Base-by-base conservation (phyloP, 2,888 invertebrate species). In the Andricus quercusramuli region DNA sequence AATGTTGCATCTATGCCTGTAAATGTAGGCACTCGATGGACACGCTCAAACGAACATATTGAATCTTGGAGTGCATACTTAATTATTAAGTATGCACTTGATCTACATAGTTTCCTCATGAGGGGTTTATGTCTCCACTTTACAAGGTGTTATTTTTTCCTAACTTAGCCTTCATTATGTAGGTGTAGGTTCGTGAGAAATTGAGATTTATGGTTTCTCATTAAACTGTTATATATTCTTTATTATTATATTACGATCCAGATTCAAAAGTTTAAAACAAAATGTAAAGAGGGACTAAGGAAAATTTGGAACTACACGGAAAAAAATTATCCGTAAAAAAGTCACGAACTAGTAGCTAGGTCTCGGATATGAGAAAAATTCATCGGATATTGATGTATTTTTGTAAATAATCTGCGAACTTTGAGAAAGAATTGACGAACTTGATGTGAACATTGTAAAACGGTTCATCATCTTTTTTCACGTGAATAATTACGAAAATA, bases 71-170 rank as follows among this genome's bases (percentile, higher is more conserved):
- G 32, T 37, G 74, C 56, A 74, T 56, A 74, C 32, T 56, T 74
- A 59, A 59, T 29, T 74, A 56, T 51, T 74, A 32, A 74, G 51
- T 74, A 37, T 74, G 56, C 56, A 74, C 74, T 74, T 74, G 74
- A 51, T 74, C 74, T 32, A 74, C 37, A 74, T 74, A 74, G 56
- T 59, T 74, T 74, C n/a, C 74, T 74, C 74, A 59, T n/a, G 32
- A 56, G 74, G 22, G 32, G 32, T 51, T 64, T 59, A 59, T 64
- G 64, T 3, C 5, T 64, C 13, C 2, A 64, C 4, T 25, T 74
- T 56, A 74, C 37, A 56, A 74, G 74, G 74, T 74, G 32, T 29
- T 37, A 74, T 32, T 56, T 74, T 74, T 74, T 32, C 15, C 11
- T 74, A 56, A 9, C 6, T 74, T 74, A 37, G 15, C 56, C 56